A percentile compares a stretch with the other conserved stretches of the same genome.
These are phyloP conservation scores for Drosophila seclusa DNA, from an alignment of 2,888 invertebrate species.

Conservation along the genomic window DNA sequence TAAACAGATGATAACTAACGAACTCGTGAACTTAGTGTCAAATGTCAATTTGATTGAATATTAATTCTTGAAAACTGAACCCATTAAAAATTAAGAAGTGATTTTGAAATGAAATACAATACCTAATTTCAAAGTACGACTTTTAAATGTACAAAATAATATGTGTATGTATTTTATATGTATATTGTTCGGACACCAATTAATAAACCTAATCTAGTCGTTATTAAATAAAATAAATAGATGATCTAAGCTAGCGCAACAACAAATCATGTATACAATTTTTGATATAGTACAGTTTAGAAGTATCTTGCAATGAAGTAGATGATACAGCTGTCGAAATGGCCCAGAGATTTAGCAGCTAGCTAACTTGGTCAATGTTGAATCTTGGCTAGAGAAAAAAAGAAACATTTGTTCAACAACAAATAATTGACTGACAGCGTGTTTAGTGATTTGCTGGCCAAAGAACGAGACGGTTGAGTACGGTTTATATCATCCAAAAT, in stretches of 20 bases:
- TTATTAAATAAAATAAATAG: slow-evolving; percentile 41
- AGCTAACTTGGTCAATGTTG: slow-evolving; percentile 75
- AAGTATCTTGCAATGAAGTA: slow-evolving; percentile 14
- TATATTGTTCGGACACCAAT: slow-evolving; percentile 3
- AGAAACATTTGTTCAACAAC: slow-evolving; percentile 43
- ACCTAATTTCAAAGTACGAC: not conserved
- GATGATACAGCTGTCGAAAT: slow-evolving; percentile 22
- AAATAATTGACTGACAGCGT: slow-evolving; percentile 44
- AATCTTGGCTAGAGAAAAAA: slow-evolving; percentile 56
- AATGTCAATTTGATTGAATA: not conserved
- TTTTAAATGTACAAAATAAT: not conserved
- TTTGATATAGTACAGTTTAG: slow-evolving; percentile 1
- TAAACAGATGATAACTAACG: not conserved
- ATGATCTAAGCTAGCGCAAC: slow-evolving; percentile 22
- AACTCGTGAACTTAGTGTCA: not conserved
- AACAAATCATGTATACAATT: not conserved
- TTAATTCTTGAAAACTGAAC: not conserved
- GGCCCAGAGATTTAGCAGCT: slow-evolving; percentile 9
- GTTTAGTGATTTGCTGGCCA: slow-evolving; percentile 63
- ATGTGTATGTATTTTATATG: not conserved
- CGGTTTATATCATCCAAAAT: slow-evolving; percentile 22
- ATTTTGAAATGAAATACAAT: not conserved
- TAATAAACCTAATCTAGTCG: slow-evolving; percentile 16
- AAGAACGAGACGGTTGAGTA: slow-evolving; percentile 67
- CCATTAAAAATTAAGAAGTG: not conserved